These are phyloP conservation scores for Xestia sexstrigata DNA, from an alignment of 2,888 invertebrate genomes.

Conservation along the genomic window DNA sequence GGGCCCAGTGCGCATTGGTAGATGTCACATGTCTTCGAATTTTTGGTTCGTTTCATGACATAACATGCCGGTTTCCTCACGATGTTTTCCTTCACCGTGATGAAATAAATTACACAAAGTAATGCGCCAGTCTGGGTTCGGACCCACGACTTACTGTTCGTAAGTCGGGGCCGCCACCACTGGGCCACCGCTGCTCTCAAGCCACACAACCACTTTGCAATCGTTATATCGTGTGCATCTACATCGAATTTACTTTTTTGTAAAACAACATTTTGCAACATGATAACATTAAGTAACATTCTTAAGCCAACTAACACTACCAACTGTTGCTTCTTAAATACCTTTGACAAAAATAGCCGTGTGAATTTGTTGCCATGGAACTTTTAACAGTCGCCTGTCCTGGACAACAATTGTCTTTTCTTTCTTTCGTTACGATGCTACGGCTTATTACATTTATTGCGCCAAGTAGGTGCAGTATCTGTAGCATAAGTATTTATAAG, in stretches of 20 bases:
- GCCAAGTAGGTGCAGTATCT: not conserved
- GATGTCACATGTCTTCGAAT: too few species aligned
- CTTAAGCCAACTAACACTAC: not conserved
- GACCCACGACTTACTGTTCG: too few species aligned
- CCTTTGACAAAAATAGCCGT: not conserved
- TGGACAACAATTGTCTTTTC: not conserved
- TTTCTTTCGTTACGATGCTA: not conserved
- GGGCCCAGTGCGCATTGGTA: too few species aligned
- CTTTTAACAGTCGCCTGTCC: not conserved
- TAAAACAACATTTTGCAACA: not conserved
- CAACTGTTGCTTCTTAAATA: not conserved
- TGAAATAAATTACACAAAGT: too few species aligned
- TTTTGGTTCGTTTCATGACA: too few species aligned
- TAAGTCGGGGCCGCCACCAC: too few species aligned
- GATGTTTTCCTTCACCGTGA: too few species aligned
- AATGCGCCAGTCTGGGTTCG: too few species aligned
- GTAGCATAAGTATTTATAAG: not conserved
- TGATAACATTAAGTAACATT: not conserved
- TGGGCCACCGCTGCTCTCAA: too few species aligned
- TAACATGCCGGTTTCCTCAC: too few species aligned
- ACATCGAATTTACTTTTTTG: not conserved
- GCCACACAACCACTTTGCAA: too few species aligned
- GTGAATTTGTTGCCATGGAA: not conserved
- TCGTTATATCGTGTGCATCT: too few species aligned
- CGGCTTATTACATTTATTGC: not conserved